A percentile compares a stretch with the other conserved stretches of the same genome.
Evolutionary conservation across 2,888 invertebrate species (phyloP).

Genomic region (Gryllus longicercus): DNA sequence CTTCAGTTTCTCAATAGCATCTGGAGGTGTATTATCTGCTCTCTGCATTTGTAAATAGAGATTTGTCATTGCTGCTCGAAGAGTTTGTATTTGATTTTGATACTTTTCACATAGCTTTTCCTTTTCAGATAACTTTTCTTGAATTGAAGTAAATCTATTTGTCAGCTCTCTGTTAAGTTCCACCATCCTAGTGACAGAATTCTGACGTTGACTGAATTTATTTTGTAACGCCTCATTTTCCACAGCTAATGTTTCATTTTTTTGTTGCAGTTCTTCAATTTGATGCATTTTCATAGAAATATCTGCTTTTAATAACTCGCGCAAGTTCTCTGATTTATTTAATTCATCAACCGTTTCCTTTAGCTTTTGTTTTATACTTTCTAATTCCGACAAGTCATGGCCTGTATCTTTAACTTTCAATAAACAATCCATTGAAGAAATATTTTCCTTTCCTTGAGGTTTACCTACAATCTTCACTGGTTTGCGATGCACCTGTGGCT

Average conservation of each 20-base stretch:
- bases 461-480: too few relatives aligned
- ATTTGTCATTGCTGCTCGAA: not conserved
- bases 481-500: too few relatives aligned
- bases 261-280: not conserved
- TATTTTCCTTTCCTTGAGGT: not conserved
- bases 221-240: not conserved
- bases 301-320: not conserved
- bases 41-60: not conserved
- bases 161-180: not conserved
- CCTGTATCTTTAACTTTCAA: not conserved
- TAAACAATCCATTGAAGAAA: not conserved
- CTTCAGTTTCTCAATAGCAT: not conserved
- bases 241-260: not conserved
- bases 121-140: not conserved
- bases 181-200: not conserved
- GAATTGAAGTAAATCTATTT: not conserved
- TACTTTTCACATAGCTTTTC: not conserved
- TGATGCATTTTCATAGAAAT: not conserved
- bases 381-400: not conserved
- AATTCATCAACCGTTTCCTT: not conserved
- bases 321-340: not conserved
- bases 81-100: not conserved
- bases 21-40: not conserved
- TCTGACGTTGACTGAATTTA: not conserved
- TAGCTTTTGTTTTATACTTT: slow-evolving; percentile 20